Evolutionary conservation across 2,888 invertebrate species (phyloP), one percentile per base, ranked within the genome.

Genomic region (Urechis unicinctus): DNA sequence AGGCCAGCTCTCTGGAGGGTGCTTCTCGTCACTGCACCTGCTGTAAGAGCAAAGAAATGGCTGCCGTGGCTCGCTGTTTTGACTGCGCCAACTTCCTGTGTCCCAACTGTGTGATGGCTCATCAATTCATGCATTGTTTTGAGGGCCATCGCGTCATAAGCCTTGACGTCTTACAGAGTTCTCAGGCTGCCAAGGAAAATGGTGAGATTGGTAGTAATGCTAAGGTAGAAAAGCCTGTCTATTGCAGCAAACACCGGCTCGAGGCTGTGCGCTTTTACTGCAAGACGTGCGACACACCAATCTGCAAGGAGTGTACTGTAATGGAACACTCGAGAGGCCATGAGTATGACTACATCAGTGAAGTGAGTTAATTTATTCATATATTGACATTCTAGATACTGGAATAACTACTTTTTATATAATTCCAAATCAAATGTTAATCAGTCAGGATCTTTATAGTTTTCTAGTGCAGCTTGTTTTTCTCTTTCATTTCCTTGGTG

Each of bases 111-210:
- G 92, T 93, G 72, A 94, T 94, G 87, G 96, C 96, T 61, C 97
- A 97, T 81, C 92, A 95, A 81, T 94, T 91, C 79, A 96, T 97
- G 95, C 94, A 95, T 80, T 96, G 95, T 79, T 97, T 97, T 80
- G 93, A 94, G 78, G 94, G 61, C 4, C 95, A 96, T 80, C 86
- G 92, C 57, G 92, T 95, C 58, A 84, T 89, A 67, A 78, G 78
- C 53, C 71, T 83, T 52, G 72, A 74, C 9, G 79, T 86, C 60
- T 82, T 88, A 68, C 75, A 73, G 61, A 71, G 66, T 75, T 80
- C 17, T 28, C n/a, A n/a, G n/a, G n/a, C n/a, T n/a, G 4, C 28
- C 52, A 83, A 82, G 56, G 80, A 83, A 43, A 84, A 83, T 48
- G 61, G 62, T 48, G 36, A 36, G 36, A n/a, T n/a, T n/a, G n/a